phyloP scores from a whole-genome alignment of 2,113 vertebrate species.

The Sapajus apella region DNA sequence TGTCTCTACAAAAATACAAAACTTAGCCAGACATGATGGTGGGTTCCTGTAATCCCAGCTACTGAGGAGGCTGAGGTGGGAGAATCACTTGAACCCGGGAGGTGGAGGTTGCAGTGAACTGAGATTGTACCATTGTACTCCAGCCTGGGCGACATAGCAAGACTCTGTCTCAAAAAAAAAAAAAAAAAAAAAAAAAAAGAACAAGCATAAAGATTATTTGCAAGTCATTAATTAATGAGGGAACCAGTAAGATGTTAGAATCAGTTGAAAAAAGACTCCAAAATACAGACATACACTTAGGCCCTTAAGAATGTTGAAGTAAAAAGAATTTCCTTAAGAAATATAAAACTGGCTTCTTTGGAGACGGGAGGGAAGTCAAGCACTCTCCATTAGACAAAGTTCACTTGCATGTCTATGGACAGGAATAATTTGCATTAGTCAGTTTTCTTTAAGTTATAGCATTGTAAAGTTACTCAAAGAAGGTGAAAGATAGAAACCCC shows the following conservation, averaged over 20 bases:
- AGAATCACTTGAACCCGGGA: no score
- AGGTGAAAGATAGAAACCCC: neutral
- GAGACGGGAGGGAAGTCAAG: neutral
- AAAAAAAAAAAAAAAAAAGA: neutral
- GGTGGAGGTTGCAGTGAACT: no score
- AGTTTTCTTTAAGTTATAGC: neutral
- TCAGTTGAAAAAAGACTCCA: neutral
- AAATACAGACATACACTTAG: neutral
- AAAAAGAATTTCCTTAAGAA: neutral
- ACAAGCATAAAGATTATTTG: neutral
- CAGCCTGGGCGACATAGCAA: no score
- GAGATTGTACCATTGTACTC: no score
- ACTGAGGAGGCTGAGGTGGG: no score
- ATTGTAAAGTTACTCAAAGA: neutral
- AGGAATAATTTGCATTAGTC: neutral
- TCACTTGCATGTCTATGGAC: neutral
- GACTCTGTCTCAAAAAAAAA: neutral
- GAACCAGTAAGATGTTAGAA: neutral
- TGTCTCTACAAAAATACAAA: no score
- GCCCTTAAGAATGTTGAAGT: neutral
- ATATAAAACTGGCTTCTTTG: neutral
- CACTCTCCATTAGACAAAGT: neutral
- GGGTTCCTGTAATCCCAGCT: no score
- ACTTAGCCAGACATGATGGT: no score
- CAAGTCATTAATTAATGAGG: neutral